Percentiles rank a stretch among this genome's conserved stretches.
These are phyloP conservation scores for Oophaga pumilio DNA, from an alignment of 2,113 vertebrate species.

Conservation along the genomic window DNA sequence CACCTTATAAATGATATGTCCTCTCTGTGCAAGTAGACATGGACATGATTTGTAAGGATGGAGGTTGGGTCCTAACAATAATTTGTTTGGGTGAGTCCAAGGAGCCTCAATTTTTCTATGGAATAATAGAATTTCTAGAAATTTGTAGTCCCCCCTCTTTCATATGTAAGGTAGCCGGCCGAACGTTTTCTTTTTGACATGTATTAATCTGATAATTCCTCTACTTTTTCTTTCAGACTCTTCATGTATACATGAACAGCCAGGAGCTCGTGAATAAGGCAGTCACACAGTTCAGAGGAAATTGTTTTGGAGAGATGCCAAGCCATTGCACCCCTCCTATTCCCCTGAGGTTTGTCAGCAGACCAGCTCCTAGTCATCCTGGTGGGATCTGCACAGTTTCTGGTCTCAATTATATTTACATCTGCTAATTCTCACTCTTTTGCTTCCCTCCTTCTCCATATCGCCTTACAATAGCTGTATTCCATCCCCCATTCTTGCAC, in stretches of 20 bases:
- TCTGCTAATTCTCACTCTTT: conserved; percentile 45
- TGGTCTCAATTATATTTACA: conserved; percentile 46
- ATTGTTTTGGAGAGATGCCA: conserved; percentile 49
- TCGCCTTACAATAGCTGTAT: background rate
- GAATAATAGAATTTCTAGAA: background rate
- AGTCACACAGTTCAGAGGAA: conserved; percentile 58
- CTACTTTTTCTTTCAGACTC: background rate
- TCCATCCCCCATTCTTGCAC: background rate
- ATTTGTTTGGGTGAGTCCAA: background rate
- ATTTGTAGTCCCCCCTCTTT: background rate
- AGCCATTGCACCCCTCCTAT: conserved; percentile 41
- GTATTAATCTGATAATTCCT: background rate
- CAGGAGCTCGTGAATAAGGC: conserved; percentile 15
- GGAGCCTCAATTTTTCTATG: background rate
- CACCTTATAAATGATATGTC: background rate
- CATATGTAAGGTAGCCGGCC: background rate
- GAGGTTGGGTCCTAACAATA: background rate
- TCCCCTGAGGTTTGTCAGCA: conserved; percentile 23
- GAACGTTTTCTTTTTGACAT: background rate
- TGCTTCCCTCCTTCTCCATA: conserved; percentile 4
- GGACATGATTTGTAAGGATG: background rate
- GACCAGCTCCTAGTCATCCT: conserved; percentile 36
- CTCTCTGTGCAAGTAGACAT: background rate
- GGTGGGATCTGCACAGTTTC: conserved; percentile 46
- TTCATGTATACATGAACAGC: background rate